Evolutionary conservation across 1,140 invertebrate species (phyloP), one percentile per base, ranked within the genome.

Genomic region (Rhyacophila brunnea): DNA sequence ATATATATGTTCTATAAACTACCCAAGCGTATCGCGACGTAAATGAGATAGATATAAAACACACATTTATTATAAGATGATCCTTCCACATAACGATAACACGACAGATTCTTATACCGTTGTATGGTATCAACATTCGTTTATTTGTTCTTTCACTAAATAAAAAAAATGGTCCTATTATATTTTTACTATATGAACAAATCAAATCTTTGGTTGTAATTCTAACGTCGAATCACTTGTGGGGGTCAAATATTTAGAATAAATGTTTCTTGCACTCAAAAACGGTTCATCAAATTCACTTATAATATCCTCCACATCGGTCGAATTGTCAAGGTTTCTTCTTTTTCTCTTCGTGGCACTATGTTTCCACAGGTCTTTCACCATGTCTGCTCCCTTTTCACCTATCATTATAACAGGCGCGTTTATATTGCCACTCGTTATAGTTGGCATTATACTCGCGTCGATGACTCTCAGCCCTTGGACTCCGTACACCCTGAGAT

Each of bases 331-430:
- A 5, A 58, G 13, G 14, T 54, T 64, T 66, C 70, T 72, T 50
- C 67, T 67, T 38, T 58, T 71, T 62, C 74, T 74, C 53, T 69
- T 73, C 14, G 64, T 69, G 10, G 58, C 58, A 18, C 69, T 76
- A 2, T 63, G 56, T 1, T 81, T 62, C 89, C 89, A 91, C 32
- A 86, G 74, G 51, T 83, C 76, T 68, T 92, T 92, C 6, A 96
- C 88, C 69, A 95, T 69, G 75, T 96, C 93, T 0, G 93, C 83
- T 0, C 88, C 93, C 70, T 94, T 95, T 68, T 97, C 94, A 0
- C 80, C 94, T n/a, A 97, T 92, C 93, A 96, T 96, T 7, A 96
- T 90, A 0, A 87, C 85, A 0, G 91, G 89, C 0, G 90, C 90
- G 62, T 93, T 92, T 13, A 92, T 92, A 66, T 93, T 93, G 0